Base-by-base conservation (phyloP, 2,113 vertebrate species). In the Oostethus manadensis region DNA sequence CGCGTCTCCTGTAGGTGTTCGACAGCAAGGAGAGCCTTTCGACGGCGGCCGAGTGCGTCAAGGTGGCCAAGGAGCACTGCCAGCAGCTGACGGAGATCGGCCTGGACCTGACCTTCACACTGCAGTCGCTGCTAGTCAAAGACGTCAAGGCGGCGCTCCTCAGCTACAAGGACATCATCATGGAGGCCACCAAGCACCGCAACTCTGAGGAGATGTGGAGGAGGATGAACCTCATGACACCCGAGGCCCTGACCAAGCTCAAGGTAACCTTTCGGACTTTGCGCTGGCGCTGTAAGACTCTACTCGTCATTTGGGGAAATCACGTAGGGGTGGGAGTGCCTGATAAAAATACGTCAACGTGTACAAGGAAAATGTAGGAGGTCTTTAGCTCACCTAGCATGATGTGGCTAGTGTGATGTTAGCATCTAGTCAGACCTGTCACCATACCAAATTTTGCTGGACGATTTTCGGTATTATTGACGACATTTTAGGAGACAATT, bases 131-230 rank as follows among this genome's bases (percentile, higher is more conserved):
- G 18, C 88, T 99, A 69, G 92, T 97, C 10, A 97, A 94, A 61
- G 97, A 99, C 86, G 91, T 99, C 78, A 92, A 91, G 72, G 93
- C 91, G 0, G 94, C 92, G 15, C 84, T 99, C 43, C 93, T 91
- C 67, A 94, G 93, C 86, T 95, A 96, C 87, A 99, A 99, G 60
- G 96, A 98, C 69, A 92, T 99, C 76, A 95, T 99, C 79, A 95
- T 98, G 0, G 97, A 99, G 65, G 97, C 97, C 82, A 98, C 96
- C 23, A 99, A 95, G 64, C 97, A 99, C 71, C 92, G 97, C 13
- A 99, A 99, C 89, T 99, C 97, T 0, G 97, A 99, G 83, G 97
- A 99, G 88, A 96, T 98, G 95, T 99, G 97, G 96, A 88, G 97
- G 17, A 91, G 76, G 73, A 98, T 99, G 97, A 99, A 99, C 81